Evolutionary conservation across 2,888 invertebrate species (phyloP).

Genomic region (Arenicola marina): DNA sequence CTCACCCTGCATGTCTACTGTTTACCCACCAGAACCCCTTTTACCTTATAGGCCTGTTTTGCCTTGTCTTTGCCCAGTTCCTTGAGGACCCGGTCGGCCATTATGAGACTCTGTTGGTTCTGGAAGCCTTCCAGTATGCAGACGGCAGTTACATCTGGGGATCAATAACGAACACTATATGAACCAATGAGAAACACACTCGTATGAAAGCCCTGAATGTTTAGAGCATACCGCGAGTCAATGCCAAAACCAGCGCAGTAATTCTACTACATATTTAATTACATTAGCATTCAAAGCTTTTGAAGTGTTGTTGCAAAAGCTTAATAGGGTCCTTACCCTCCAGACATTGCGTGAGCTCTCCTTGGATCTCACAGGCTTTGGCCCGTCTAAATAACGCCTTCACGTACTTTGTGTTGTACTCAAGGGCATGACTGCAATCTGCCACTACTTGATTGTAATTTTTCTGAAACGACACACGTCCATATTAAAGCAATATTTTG

Average conservation of each 20-base stretch:
- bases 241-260: too few relatives aligned
- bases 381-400: slow-evolving; percentile 82
- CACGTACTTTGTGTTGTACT: slow-evolving; percentile 81
- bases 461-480: slow-evolving; percentile 57
- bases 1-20: too few relatives aligned
- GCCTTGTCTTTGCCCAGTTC: slow-evolving; percentile 66
- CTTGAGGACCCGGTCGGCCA: slow-evolving; percentile 87
- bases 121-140: slow-evolving; percentile 88
- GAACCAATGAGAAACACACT: too few relatives aligned
- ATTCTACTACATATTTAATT: too few relatives aligned
- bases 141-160: slow-evolving; percentile 83
- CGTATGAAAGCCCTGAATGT: too few relatives aligned
- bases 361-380: slow-evolving; percentile 73
- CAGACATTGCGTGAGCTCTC: slow-evolving; percentile 78
- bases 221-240: too few relatives aligned
- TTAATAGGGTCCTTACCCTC: slow-evolving; percentile 71
- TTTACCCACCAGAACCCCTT: too few relatives aligned
- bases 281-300: too few relatives aligned
- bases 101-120: slow-evolving; percentile 77
- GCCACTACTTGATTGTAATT: slow-evolving; percentile 82
- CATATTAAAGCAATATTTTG: not conserved
- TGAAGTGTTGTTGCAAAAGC: too few relatives aligned
- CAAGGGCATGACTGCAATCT: slow-evolving; percentile 84
- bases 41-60: slow-evolving; percentile 31
- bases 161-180: too few relatives aligned